Base-by-base conservation (phyloP, 2,113 vertebrate species). In the Campylomormyrus numenius region DNA sequence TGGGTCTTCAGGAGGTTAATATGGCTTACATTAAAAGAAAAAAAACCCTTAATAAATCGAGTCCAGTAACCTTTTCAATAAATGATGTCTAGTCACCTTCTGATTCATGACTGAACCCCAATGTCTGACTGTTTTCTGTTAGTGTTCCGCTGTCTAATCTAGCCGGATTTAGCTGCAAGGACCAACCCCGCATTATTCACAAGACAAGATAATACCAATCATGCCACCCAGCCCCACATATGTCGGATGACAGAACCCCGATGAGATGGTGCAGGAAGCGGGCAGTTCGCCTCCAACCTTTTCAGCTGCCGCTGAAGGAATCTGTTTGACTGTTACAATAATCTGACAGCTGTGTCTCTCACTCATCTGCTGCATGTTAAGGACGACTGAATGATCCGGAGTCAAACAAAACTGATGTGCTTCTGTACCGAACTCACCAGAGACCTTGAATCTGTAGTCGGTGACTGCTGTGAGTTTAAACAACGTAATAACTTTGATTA, bases 281-380 rank as follows among this genome's bases (percentile, higher is more conserved):
- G 84, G 50, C 45, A 45, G 10, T 24, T 50, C 8, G 46, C 27
- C n/a, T 27, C 45, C 49, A 53, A 53, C 19, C 49, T 52, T 50
- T 35, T 53, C 88, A 39, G 35, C 17, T 50, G 62, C 70, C 3
- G 45, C 52, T 1, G 15, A 42, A 84, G 74, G 74, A 56, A 5
- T 50, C 88, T 8, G 74, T 46, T n/a, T 42, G 42, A 49, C 83
- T 10, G 7, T 85, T 11, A 46, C 46, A 13, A 46, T 24, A 11
- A 11, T 19, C 45, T 90, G 88, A 92, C 77, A 91, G 90, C 92
- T 90, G 21, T 15, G 56, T 46, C 42, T 90, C 92, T 91, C 88
- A 91, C 93, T 91, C 93, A 91, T 94, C 92, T 92, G 84, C 92
- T 92, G 89, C 77, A 77, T 87, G 49, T 4, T 90, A 93, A 91